These are phyloP conservation scores for Pararge aegeria DNA, from an alignment of 1,140 invertebrate genomes.

Conservation along the genomic window DNA sequence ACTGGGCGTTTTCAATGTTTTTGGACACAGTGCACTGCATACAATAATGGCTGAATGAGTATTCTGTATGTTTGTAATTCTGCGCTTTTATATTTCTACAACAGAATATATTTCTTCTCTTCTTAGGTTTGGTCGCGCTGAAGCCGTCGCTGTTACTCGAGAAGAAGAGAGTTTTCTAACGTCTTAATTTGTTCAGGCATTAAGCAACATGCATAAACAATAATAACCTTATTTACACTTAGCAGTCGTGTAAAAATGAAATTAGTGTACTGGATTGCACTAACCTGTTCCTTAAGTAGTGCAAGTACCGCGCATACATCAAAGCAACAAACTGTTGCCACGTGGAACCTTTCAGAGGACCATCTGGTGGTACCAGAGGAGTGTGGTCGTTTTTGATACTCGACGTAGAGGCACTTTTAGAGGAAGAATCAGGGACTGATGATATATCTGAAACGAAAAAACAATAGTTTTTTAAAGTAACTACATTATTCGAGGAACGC, in stretches of 20 bases:
- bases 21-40: no score
- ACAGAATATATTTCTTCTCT: no score
- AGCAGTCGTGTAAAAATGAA: background rate
- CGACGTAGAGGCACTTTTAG: constrained; percentile 47
- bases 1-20: no score
- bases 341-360: constrained; percentile 57
- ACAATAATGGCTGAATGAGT: no score
- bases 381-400: constrained; percentile 44
- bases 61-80: no score
- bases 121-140: no score
- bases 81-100: no score
- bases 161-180: no score
- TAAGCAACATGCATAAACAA: no score
- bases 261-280: background rate
- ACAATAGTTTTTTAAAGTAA: background rate
- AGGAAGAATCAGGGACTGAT: constrained; percentile 38
- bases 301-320: constrained; percentile 80
- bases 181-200: no score
- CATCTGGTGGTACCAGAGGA: constrained; percentile 50
- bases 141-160: no score
- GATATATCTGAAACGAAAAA: constrained; percentile 9
- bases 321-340: constrained; percentile 65
- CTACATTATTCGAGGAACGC: no score
- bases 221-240: background rate
- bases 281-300: constrained; percentile 81